Percentiles rank a stretch among this genome's conserved stretches.
phyloP scores from a whole-genome alignment of 2,888 invertebrate species.

The Stratiomys singularior region DNA sequence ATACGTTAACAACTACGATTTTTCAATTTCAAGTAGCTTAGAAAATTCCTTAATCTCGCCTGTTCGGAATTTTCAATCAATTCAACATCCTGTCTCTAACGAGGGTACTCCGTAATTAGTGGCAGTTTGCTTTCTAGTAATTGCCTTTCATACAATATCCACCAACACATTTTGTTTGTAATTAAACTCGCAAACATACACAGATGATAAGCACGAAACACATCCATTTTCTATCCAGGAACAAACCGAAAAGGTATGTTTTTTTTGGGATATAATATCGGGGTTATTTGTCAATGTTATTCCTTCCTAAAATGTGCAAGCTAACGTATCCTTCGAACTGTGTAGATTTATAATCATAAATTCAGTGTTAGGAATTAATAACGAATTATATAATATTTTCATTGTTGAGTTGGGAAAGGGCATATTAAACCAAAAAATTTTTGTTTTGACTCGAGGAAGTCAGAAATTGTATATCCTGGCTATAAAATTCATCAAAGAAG shows the following conservation, averaged over 20 bases:
- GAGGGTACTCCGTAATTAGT: constrained; percentile 40
- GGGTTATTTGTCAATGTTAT: no score
- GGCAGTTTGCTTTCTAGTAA: constrained; percentile 40
- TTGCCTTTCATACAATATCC: constrained; percentile 8
- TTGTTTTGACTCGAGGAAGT: constrained; percentile 8
- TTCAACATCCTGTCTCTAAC: constrained; percentile 40
- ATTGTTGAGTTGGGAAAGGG: neutral
- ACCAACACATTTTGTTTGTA: constrained; percentile 6
- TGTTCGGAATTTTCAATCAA: constrained; percentile 40
- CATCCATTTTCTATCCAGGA: neutral
- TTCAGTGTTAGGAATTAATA: constrained; percentile 15
- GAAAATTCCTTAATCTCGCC: constrained; percentile 14
- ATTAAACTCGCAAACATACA: neutral
- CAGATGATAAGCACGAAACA: neutral
- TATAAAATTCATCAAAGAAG: no score
- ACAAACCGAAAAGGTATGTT: neutral
- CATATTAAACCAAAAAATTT: neutral
- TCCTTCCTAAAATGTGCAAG: neutral
- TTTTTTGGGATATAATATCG: no score
- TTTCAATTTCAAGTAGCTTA: constrained; percentile 33
- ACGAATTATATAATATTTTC: neutral
- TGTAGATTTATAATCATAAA: constrained; percentile 4
- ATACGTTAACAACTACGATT: constrained; percentile 4
- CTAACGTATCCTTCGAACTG: neutral
- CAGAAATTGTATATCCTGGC: no score